phyloP scores from a whole-genome alignment of 2,797 vertebrate species.

The Diplodus sargus region DNA sequence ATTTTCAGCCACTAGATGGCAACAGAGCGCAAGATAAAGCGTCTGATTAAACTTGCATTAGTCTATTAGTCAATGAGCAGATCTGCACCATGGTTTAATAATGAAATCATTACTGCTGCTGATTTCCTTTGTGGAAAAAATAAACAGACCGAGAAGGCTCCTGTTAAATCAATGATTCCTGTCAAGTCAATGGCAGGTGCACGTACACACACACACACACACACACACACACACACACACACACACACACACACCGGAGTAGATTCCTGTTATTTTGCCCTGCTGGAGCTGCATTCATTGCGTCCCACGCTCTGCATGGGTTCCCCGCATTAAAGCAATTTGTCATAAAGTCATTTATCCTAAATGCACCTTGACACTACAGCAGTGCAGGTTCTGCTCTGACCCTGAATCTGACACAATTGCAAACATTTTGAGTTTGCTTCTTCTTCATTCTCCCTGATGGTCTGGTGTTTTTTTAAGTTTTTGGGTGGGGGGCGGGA shows the following conservation, averaged over 20 bases:
- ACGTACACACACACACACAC: not conserved
- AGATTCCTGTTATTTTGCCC: conserved; percentile 47
- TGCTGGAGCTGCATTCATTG: conserved; percentile 56
- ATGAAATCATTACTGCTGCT: conserved; percentile 70
- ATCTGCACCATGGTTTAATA: conserved; percentile 60
- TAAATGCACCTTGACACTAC: conserved; percentile 73
- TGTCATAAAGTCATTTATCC: conserved; percentile 80
- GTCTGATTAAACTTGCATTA: conserved; percentile 63
- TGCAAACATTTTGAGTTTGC: no score
- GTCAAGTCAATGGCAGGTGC: conserved; percentile 33
- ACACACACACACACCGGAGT: not conserved
- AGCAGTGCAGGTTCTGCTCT: conserved; percentile 80
- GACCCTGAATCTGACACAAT: conserved; percentile 68
- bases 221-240: not conserved
- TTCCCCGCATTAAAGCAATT: conserved; percentile 74
- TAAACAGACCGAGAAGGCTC: conserved; percentile 45
- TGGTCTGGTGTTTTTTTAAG: conserved; percentile 48
- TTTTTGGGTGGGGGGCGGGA: no score
- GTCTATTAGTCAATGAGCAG: conserved; percentile 57
- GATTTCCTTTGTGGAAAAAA: conserved; percentile 53
- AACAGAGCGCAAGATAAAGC: conserved; percentile 70
- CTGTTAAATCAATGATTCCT: conserved; percentile 49
- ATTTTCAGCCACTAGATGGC: conserved; percentile 74
- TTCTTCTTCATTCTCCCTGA: no score
- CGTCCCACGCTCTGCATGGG: conserved; percentile 41